Percentiles rank a stretch among this genome's conserved stretches.
Conservation (phyloP, 2,113 vertebrate genomes). For the Peromyscus maniculatus region DNA sequence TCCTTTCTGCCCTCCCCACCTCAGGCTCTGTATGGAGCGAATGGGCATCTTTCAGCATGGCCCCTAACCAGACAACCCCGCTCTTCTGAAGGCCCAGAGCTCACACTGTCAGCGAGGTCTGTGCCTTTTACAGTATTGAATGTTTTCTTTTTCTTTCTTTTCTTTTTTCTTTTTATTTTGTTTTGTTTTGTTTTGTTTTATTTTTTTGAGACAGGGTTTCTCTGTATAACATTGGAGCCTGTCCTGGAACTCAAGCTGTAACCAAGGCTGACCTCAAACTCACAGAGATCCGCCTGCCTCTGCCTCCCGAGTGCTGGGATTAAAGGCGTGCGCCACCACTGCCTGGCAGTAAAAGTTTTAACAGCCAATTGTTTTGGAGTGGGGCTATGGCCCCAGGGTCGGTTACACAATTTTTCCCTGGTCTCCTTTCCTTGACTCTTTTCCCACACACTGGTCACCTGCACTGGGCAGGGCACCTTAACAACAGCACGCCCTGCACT, state of each 20-base stretch:
- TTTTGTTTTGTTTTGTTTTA: too few relatives aligned
- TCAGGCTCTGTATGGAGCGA: not conserved
- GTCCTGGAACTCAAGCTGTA: too few relatives aligned
- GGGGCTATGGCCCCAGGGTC: not conserved
- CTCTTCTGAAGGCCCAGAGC: not conserved
- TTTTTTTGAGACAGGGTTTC: too few relatives aligned
- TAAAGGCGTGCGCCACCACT: too few relatives aligned
- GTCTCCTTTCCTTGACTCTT: not conserved
- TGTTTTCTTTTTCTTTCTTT: too few relatives aligned
- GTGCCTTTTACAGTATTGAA: not conserved
- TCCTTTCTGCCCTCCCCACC: too few relatives aligned
- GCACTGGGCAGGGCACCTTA: not conserved
- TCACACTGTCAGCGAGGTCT: not conserved
- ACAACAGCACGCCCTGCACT: not conserved
- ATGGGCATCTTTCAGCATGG: not conserved
- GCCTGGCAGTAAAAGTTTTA: too few relatives aligned
- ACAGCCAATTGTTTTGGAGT: not conserved
- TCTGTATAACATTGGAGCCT: too few relatives aligned
- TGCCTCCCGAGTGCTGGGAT: too few relatives aligned
- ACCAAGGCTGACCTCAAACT: too few relatives aligned
- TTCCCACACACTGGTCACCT: fast-evolving
- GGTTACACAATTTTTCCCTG: not conserved
- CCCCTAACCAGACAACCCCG: not conserved
- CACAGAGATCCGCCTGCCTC: too few relatives aligned
- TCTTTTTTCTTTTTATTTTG: too few relatives aligned